Conservation (phyloP, 2,888 invertebrate species). For the Clostera curtula region DNA sequence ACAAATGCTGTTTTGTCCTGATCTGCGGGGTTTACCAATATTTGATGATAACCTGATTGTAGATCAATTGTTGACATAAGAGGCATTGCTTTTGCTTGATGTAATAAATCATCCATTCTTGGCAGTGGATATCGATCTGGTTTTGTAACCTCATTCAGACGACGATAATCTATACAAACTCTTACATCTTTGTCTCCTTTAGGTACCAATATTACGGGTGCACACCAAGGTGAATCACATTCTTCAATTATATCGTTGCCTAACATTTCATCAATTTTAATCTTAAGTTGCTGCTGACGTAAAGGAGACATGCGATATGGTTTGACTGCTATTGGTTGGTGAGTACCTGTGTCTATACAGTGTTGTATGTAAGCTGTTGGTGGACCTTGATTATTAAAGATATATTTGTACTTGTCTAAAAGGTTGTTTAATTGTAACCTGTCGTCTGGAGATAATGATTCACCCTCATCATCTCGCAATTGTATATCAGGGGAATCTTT, state of each 20-base stretch:
- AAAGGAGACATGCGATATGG: conserved; percentile 5
- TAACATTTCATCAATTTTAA: conserved; percentile 3
- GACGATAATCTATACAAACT: conserved; percentile 30
- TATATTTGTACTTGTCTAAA: neutral
- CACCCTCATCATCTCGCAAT: no score
- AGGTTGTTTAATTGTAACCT: conserved; percentile 2
- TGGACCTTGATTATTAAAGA: conserved; percentile 1
- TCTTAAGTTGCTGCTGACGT: neutral
- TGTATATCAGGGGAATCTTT: no score
- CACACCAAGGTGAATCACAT: conserved; percentile 26
- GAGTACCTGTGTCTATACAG: conserved; percentile 9
- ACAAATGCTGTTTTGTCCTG: no score
- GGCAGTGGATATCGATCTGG: conserved; percentile 4
- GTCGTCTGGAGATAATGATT: neutral
- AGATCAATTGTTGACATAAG: conserved; percentile 5
- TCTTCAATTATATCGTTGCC: conserved; percentile 1
- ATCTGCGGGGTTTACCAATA: no score
- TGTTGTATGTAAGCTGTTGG: conserved; percentile 5
- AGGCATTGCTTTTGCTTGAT: conserved; percentile 1
- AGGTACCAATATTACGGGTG: conserved; percentile 36
- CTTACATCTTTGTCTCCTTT: conserved; percentile 29
- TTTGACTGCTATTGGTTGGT: conserved; percentile 5
- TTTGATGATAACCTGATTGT: conserved; percentile 4
- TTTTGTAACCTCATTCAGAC: conserved; percentile 2
- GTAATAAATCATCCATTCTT: conserved; percentile 4